Evolutionary conservation across 2,797 vertebrate species (phyloP).

Genomic region (Epinephelus awoara): DNA sequence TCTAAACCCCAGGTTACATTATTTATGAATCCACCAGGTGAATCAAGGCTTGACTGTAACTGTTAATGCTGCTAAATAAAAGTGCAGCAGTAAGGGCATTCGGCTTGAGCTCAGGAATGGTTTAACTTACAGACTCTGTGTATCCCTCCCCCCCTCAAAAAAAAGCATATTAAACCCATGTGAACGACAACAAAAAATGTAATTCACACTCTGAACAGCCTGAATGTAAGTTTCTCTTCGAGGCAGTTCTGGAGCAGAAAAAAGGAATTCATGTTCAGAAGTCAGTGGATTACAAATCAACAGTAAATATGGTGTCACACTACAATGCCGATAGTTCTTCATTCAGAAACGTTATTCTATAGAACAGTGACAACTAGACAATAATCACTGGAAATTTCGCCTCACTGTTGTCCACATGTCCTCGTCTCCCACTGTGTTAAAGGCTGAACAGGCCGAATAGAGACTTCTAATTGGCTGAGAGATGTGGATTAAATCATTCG

Average conservation of each 20-base stretch:
- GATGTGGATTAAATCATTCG: constrained; percentile 51
- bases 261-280: constrained; percentile 49
- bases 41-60: constrained; percentile 63
- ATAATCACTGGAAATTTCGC: constrained; percentile 39
- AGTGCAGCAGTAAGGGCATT: constrained; percentile 72
- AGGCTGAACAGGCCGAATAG: constrained; percentile 40
- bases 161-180: constrained; percentile 33
- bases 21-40: constrained; percentile 47
- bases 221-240: constrained; percentile 45
- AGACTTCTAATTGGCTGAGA: constrained; percentile 59
- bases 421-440: constrained; percentile 43
- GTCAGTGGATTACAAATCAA: constrained; percentile 56
- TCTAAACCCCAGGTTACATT: constrained; percentile 36
- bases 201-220: constrained; percentile 38
- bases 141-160: constrained; percentile 21
- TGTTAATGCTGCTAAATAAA: constrained; percentile 50
- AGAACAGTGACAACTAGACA: constrained; percentile 53
- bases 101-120: constrained; percentile 76
- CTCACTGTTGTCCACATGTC: constrained; percentile 42
- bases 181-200: constrained; percentile 24
- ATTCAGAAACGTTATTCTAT: constrained; percentile 53
- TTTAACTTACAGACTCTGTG: constrained; percentile 48
- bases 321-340: constrained; percentile 59
- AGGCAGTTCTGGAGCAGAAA: constrained; percentile 45
- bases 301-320: constrained; percentile 49